Evolutionary conservation across 2,888 invertebrate genomes (phyloP).

Genomic region (Alloscopus bannaensis): DNA sequence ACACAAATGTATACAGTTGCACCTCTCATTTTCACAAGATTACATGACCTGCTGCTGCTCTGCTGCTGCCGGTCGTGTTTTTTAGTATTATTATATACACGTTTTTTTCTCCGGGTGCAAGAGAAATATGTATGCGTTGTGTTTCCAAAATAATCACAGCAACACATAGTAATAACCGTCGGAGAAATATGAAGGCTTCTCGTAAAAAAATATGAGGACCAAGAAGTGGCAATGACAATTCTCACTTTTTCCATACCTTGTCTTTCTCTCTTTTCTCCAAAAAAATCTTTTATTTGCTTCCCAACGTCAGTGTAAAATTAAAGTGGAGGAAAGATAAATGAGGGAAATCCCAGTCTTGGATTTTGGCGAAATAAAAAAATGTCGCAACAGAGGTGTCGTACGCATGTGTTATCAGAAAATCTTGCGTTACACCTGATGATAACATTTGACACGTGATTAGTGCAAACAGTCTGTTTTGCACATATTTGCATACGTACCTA

Average conservation of each 20-base stretch:
- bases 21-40: slow-evolving; percentile 13
- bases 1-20: too few relatives aligned
- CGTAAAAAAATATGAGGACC: neutral
- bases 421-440: too few relatives aligned
- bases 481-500: too few relatives aligned
- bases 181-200: neutral
- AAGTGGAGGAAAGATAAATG: too few relatives aligned
- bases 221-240: slow-evolving; percentile 7
- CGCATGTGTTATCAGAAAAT: too few relatives aligned
- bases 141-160: slow-evolving; percentile 21
- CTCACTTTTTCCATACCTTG: neutral
- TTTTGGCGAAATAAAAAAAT: too few relatives aligned
- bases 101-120: neutral
- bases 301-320: neutral
- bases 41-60: slow-evolving; percentile 2
- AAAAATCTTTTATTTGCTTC: neutral
- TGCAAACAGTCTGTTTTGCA: too few relatives aligned
- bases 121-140: too few relatives aligned
- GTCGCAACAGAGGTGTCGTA: too few relatives aligned
- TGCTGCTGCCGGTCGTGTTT: neutral
- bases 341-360: too few relatives aligned
- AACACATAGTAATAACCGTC: slow-evolving; percentile 1
- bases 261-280: neutral
- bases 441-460: too few relatives aligned
- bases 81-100: neutral